Evolutionary conservation across 2,113 vertebrate species (phyloP).

Genomic region (Tetrao urogallus): DNA sequence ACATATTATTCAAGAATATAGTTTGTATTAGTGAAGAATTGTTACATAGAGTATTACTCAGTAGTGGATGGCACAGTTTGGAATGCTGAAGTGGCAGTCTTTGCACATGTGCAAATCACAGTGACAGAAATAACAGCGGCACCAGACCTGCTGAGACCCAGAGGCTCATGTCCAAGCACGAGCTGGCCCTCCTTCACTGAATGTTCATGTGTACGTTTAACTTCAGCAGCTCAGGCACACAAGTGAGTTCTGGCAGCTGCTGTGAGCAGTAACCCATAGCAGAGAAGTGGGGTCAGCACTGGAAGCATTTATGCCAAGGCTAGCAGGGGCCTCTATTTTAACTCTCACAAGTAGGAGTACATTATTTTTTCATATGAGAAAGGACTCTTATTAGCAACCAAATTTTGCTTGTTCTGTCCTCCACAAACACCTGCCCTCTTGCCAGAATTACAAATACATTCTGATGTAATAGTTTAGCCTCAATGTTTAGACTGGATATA

Average conservation of each 20-base stretch:
- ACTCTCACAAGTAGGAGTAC: background rate
- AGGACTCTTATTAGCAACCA: background rate
- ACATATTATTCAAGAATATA: background rate
- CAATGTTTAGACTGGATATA: background rate
- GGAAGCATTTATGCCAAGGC: background rate
- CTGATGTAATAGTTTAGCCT: background rate
- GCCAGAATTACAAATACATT: background rate
- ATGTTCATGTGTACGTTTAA: background rate
- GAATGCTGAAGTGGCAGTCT: background rate
- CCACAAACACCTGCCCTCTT: background rate
- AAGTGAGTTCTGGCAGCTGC: background rate
- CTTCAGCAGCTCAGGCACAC: background rate
- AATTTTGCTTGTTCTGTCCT: background rate
- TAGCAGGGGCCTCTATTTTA: background rate
- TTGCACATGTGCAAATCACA: background rate
- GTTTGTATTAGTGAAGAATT: background rate
- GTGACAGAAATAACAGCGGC: accelerated
- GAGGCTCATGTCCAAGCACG: background rate
- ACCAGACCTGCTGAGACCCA: background rate
- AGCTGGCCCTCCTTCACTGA: background rate
- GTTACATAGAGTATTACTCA: background rate
- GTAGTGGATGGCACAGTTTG: background rate
- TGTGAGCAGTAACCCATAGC: accelerated
- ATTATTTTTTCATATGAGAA: background rate
- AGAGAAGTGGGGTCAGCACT: background rate